These are phyloP conservation scores for Bagarius yarrelli DNA, from an alignment of 2,113 vertebrate species.

Conservation along the genomic window DNA sequence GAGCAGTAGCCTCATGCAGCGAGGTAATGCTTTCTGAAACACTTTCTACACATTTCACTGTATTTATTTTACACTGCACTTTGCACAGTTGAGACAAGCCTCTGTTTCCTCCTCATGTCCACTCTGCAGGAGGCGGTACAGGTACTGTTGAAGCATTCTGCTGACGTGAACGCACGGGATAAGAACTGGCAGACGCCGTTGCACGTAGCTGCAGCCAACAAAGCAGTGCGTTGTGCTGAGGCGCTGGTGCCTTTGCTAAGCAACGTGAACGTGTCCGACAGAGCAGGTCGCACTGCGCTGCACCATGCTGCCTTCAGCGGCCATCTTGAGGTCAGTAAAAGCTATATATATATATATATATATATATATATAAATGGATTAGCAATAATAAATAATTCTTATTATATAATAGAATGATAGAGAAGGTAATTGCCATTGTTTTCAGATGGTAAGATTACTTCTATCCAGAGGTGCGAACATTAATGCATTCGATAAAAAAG, in stretches of 20 bases:
- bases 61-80: neutral
- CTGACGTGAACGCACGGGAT: slow-evolving; percentile 95
- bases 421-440: neutral
- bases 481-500: slow-evolving; percentile 99
- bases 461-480: slow-evolving; percentile 98
- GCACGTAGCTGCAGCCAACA: slow-evolving; percentile 95
- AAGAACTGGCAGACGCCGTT: slow-evolving; percentile 99
- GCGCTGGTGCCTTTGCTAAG: slow-evolving; percentile 93
- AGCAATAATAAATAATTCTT: no score
- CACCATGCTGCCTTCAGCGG: slow-evolving; percentile 98
- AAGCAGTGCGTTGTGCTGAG: slow-evolving; percentile 96
- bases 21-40: slow-evolving; percentile 78
- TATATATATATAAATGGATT: neutral
- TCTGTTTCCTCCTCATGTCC: neutral
- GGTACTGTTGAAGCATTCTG: slow-evolving; percentile 95
- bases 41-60: neutral
- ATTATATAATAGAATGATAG: neutral
- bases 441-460: slow-evolving; percentile 93
- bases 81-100: neutral
- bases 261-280: slow-evolving; percentile 95
- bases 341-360: neutral
- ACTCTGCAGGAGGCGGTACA: slow-evolving; percentile 91
- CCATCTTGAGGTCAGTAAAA: slow-evolving; percentile 83
- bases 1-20: slow-evolving; percentile 96
- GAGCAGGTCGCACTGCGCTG: slow-evolving; percentile 92